Percentiles rank a stretch among this genome's conserved stretches.
Evolutionary conservation across 2,797 vertebrate genomes (phyloP).

Genomic region (Threskiornis aethiopicus): DNA sequence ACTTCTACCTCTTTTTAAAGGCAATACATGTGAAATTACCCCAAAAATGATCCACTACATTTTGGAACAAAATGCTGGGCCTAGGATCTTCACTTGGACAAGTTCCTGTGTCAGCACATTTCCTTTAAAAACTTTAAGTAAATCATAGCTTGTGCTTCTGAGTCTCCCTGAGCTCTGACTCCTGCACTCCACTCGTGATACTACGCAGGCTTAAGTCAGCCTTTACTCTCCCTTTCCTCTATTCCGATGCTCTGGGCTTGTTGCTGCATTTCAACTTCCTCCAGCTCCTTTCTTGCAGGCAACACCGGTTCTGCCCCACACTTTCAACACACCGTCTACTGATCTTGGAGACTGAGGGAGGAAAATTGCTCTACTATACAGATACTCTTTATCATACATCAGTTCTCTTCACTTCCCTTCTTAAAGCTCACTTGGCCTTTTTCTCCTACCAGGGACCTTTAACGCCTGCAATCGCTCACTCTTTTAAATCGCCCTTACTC

Average conservation of each 20-base stretch:
- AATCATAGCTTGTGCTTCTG: neutral
- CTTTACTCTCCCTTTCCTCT: neutral
- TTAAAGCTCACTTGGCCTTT: neutral
- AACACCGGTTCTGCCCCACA: neutral
- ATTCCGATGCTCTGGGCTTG: neutral
- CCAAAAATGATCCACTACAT: neutral
- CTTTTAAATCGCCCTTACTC: neutral
- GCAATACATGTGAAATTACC: neutral
- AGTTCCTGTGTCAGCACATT: neutral
- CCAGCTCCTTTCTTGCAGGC: neutral
- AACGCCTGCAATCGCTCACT: neutral
- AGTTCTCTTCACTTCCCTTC: neutral
- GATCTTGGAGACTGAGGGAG: neutral
- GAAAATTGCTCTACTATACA: neutral
- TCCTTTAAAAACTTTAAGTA: neutral
- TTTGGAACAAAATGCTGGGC: neutral
- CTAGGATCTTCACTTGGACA: neutral
- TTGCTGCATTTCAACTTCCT: neutral
- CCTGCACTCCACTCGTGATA: neutral
- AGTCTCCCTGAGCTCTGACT: no score
- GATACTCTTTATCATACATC: neutral
- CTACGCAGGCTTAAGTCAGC: accelerated
- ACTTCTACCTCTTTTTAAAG: neutral
- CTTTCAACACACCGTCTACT: neutral
- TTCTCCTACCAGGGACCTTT: neutral